Evolutionary conservation across 2,888 invertebrate genomes (phyloP), one percentile per base, ranked within the genome.

Genomic region (Glyphotaelius pellucidus): DNA sequence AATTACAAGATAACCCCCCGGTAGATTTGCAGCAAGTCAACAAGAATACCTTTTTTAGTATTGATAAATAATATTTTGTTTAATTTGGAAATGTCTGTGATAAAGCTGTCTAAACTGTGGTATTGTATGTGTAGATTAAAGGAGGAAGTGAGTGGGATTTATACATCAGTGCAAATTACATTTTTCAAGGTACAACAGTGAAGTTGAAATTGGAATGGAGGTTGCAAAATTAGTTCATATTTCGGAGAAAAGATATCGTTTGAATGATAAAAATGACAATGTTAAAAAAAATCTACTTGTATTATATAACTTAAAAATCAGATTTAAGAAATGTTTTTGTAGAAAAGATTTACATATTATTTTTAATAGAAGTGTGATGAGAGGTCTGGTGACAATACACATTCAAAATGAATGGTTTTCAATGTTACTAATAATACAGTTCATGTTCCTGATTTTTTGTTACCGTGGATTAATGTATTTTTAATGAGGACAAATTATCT

Each of bases 331-430:
- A 2, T 2, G 12, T 42, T 3, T 47, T 47, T 14, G 5, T 14
- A 47, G 47, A 14, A 47, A 47, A 52, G 15, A 52, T 52, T 52
- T 5, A 52, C 52, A 19, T 19, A 19, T 52, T 19, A 15, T 52
- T 52, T 47, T 47, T 15, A 47, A 47, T 47, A 15, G 19, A 67
- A 7, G 67, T 67, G 19, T 5, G 25, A 19, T 67, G 67, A n/a
- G 67, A 67, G n/a, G n/a, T n/a, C n/a, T 67, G n/a, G 67, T 67
- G 67, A 67, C 67, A 67, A 67, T 67, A 67, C 67, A 67, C 67
- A 67, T 25, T 67, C 25, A 67, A 25, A 67, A 25, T 9, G 5
- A 25, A 67, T 67, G 2, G n/a, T 67, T 67, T 67, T 25, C n/a
- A 25, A 52, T 19, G 67, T 67, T 67, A 67, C 25, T n/a, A n/a